Conservation (phyloP, 2,113 vertebrate genomes). For the Clarias batrachus region DNA sequence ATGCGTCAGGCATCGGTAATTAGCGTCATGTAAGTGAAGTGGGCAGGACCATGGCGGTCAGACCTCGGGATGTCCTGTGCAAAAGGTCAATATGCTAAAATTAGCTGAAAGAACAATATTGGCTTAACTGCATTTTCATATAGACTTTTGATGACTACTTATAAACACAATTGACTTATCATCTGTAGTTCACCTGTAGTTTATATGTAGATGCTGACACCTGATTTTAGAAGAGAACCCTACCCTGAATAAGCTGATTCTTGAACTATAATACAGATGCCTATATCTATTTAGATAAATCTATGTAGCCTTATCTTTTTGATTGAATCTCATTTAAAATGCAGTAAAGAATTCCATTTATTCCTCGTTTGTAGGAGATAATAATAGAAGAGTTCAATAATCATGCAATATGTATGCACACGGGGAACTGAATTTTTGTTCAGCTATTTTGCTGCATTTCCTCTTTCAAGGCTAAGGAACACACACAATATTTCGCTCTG, state of each 20-base stretch:
- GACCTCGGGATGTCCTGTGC: too few relatives aligned
- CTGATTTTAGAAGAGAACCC: not conserved
- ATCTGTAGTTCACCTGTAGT: not conserved
- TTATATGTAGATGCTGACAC: not conserved
- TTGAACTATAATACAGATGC: not conserved
- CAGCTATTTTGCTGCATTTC: not conserved
- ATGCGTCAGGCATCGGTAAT: too few relatives aligned
- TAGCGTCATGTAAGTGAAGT: too few relatives aligned
- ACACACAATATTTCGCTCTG: not conserved
- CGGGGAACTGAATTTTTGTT: not conserved
- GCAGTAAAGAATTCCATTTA: not conserved
- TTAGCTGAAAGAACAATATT: too few relatives aligned
- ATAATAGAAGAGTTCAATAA: not conserved
- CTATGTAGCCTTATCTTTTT: not conserved
- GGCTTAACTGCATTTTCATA: not conserved
- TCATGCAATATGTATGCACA: constrained; percentile 3
- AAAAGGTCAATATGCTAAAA: not conserved
- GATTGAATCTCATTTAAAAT: not conserved
- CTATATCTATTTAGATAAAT: not conserved
- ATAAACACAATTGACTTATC: not conserved
- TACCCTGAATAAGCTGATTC: not conserved
- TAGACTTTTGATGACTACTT: not conserved
- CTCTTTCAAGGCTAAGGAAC: not conserved
- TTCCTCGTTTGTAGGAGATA: not conserved
- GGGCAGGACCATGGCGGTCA: too few relatives aligned